Base-by-base conservation (phyloP, 2,113 vertebrate genomes). In the Lucifuga dentata region DNA sequence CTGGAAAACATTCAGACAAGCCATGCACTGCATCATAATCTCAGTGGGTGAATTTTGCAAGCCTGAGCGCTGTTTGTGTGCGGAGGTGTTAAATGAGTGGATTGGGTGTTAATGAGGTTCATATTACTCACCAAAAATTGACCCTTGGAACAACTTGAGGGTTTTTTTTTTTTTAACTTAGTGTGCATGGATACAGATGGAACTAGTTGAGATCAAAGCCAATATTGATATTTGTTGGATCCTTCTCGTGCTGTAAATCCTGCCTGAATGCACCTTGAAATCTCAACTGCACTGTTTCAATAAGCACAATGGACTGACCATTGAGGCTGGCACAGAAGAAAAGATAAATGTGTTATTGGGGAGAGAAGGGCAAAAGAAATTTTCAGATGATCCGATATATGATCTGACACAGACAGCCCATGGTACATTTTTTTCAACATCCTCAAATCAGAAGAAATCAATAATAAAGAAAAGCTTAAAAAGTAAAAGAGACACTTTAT, bases 191-290 rank as follows among this genome's bases (percentile, higher is more conserved):
- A 64, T 51, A 76, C 71, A 86, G 58, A 84, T 84, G 76, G 83
- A 84, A 65, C 41, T 61, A 36, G 41, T 82, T 44, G 26, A 83
- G 75, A 78, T 87, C 70, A 84, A 83, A 55, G 80, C 66, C 73
- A 81, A 33, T 65, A 24, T 58, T 83, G 74, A 86, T 80, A 76
- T 68, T 73, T 61, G 20, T 38, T 84, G 83, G 66, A 73, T 84
- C 24, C 32, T 67, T 50, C 21, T 55, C 46, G 53, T 43, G 26
- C 57, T 26, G 62, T 68, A 79, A 80, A 74, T 80, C 84, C 68
- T 61, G 32, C 36, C 24, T 49, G 51, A 68, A 59, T 66, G 41
- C 21, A 49, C 26, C 62, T 68, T 20, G 38, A 78, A 73, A 59
- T 49, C 46, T 65, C 50, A 69, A 29, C 19, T 60, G 71, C 76